Base-by-base conservation (phyloP, 2,888 invertebrate genomes). In the Lutraria lutraria region DNA sequence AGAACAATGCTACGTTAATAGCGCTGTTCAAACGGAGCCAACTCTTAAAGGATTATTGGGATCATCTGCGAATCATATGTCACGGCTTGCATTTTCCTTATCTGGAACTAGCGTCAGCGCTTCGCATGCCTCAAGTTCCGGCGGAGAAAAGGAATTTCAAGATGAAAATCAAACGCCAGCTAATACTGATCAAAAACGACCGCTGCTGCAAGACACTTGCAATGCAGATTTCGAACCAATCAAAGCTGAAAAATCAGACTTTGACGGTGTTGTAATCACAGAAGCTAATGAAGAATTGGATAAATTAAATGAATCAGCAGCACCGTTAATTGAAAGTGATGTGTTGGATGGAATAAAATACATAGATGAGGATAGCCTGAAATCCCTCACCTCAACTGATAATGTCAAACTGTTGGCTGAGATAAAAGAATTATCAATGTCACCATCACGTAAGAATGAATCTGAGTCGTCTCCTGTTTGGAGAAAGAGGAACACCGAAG, bases 281-380 rank as follows among this genome's bases (percentile, higher is more conserved):
- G 81, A 86, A 0, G 85, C 84, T 19, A 81, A 90, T 15, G 85
- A 88, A 15, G 84, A 86, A 60, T 60, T 52, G 16, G 88, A 92
- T 76, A 85, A 90, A 82, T n/a, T 79, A 76, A 84, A 86, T 53
- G 88, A 88, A 72, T 88, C 91, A 15, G 87, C 88, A 16, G 83
- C 90, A 25, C 93, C 93, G 15, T 91, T 94, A 13, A 90, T 94
- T 19, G 93, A 93, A 79, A 93, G 91, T 52, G 95, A 95, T 56
- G 89, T 94, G n/a, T 85, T 94, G 12, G 91, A 94, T 85, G 96
- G 95, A 25, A 91, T 95, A 68, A 93, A 93, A 68, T 96, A 95
- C 91, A 96, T 96, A 76, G 96, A 96, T 89, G 96, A 96, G 87
- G 95, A 96, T 43, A 96, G 96, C 90, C 91, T 96, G 56, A 94